phyloP scores from a whole-genome alignment of 2,888 invertebrate species.

The Venustoraphidia nigricollis region DNA sequence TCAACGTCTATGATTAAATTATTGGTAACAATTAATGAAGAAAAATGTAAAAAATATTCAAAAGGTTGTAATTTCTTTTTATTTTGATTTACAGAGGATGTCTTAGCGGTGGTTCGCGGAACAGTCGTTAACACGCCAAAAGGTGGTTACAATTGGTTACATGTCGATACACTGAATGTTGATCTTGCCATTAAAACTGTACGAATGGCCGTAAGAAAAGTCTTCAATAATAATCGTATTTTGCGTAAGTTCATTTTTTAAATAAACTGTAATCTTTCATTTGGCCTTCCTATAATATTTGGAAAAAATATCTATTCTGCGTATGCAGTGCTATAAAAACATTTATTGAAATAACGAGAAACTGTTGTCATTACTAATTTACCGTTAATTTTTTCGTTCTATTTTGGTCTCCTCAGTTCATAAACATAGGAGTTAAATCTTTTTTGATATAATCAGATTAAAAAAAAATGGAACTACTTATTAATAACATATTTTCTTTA shows the following conservation, averaged over 20 bases:
- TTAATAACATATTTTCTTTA: conserved; percentile 3
- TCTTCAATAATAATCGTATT: conserved; percentile 52
- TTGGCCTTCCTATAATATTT: no score
- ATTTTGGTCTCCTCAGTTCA: no score
- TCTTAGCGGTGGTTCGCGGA: conserved; percentile 41
- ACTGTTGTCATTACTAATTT: no score
- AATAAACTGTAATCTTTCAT: no score
- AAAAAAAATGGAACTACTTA: background rate
- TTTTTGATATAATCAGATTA: background rate
- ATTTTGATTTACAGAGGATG: conserved; percentile 31
- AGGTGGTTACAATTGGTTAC: conserved; percentile 35
- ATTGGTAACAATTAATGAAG: no score
- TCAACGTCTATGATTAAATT: no score
- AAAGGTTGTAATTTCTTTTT: background rate
- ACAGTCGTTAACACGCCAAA: conserved; percentile 32
- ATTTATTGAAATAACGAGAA: no score
- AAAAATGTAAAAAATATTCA: no score
- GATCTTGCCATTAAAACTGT: conserved; percentile 43
- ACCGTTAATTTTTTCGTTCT: no score
- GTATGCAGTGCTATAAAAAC: no score
- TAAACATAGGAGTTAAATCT: background rate
- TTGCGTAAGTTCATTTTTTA: conserved; percentile 37
- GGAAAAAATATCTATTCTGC: no score
- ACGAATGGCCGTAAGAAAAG: conserved; percentile 46
- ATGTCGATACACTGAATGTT: conserved; percentile 43